phyloP scores from a whole-genome alignment of 2,113 vertebrate genomes.

The Periophthalmus modestus region DNA sequence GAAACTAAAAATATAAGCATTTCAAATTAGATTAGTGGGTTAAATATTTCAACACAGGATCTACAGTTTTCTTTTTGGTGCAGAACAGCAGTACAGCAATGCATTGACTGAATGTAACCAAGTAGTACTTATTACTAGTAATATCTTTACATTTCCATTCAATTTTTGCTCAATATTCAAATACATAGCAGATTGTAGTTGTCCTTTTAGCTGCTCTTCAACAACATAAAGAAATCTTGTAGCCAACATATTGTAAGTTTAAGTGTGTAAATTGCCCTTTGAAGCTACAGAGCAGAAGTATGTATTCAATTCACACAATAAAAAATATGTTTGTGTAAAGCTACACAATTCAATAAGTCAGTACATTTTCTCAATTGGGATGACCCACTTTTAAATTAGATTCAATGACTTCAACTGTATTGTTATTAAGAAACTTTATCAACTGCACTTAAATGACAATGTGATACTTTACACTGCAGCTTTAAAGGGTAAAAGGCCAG shows the following conservation, averaged over 20 bases:
- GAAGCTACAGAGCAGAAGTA: neutral
- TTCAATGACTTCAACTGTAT: neutral
- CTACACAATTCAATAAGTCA: neutral
- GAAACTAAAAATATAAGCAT: neutral
- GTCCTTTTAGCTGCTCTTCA: neutral
- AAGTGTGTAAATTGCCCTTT: neutral
- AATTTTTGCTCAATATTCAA: neutral
- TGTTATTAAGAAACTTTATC: neutral
- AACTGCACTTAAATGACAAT: neutral
- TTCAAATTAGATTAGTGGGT: conserved; percentile 1
- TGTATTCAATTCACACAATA: neutral
- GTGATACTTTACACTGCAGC: neutral
- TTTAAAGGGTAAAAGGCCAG: conserved; percentile 6
- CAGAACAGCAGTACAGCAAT: neutral
- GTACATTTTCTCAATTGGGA: neutral
- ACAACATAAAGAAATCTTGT: neutral
- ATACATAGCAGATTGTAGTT: neutral
- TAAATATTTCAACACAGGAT: neutral
- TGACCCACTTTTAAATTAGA: neutral
- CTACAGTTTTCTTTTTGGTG: neutral
- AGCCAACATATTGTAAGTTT: neutral
- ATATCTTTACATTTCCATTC: neutral
- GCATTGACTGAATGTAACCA: neutral
- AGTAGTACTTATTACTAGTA: neutral
- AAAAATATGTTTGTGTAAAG: neutral